phyloP scores from a whole-genome alignment of 2,797 vertebrate species.

The Acropternis orthonyx region DNA sequence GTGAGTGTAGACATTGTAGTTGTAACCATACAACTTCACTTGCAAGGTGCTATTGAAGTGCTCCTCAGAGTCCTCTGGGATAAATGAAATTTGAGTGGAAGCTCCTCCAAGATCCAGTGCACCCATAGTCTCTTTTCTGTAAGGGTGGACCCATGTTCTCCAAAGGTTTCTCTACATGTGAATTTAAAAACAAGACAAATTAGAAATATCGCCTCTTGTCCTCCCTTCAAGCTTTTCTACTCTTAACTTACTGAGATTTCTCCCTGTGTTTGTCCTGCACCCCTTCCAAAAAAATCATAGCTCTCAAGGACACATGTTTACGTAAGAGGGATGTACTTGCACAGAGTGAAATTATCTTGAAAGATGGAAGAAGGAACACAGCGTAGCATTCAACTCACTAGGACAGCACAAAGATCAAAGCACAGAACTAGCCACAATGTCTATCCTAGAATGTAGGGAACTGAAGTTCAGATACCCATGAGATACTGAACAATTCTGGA shows the following conservation, averaged over 20 bases:
- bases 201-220: not conserved
- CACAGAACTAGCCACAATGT: not conserved
- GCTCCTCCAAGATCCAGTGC: conserved; percentile 95
- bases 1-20: conserved; percentile 89
- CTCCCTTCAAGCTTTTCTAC: not conserved
- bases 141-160: conserved; percentile 82
- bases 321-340: not conserved
- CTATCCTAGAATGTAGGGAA: not conserved
- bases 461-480: not conserved
- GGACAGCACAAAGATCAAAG: not conserved
- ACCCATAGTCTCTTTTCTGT: conserved; percentile 81
- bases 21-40: conserved; percentile 88
- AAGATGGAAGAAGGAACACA: not conserved
- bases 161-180: conserved; percentile 84
- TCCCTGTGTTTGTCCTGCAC: not conserved
- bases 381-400: not conserved
- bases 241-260: not conserved
- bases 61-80: conserved; percentile 40
- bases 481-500: not conserved
- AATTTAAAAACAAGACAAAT: conserved; percentile 7
- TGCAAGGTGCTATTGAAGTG: conserved; percentile 57
- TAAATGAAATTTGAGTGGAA: conserved; percentile 94
- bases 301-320: not conserved
- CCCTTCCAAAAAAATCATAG: not conserved
- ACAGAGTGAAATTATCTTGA: not conserved